Evolutionary conservation across 1,140 invertebrate genomes (phyloP), one percentile per base, ranked within the genome.

Genomic region (Halesus radiatus): DNA sequence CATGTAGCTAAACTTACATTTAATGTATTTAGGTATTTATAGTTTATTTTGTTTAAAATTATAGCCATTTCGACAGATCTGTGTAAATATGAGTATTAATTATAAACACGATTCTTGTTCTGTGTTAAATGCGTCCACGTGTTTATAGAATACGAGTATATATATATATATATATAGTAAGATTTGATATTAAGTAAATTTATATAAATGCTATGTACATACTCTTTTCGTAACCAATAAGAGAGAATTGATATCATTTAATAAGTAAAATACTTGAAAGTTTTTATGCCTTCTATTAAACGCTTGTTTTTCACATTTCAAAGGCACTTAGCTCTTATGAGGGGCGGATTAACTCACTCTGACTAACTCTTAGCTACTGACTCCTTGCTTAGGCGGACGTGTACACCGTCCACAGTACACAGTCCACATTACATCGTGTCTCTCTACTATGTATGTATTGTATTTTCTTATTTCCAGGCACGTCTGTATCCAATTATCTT

Each of bases 251-350:
- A 74, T 72, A 77, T 77, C 18, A 50, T 78, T 66, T 66, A 52
- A 78, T 78, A 78, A 78, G 45, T 78, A 79, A 60, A 60, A 79
- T 79, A 79, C 68, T 79, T 45, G 20, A 37, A 79, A 37, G 37
- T 45, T 68, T 29, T 32, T 53, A 78, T 74, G 70, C 78, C 78
- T 79, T 79, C 60, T 32, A 53, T 66, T 32, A 79, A 79, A 72
- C 77, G 18, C 62, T 54, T 79, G 37, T 60, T 58, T 74, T 79
- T 70, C 70, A 52, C 66, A 79, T 60, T 56, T 76, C 73, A 80
- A 80, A 80, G 79, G 79, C 79, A 80, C 79, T 80, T 80, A 53
- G 79, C 37, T 80, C 79, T 80, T 58, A 26, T 70, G 79, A 80
- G 79, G 79, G 79, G 79, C 37, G 79, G 73, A 80, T 54, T 60